Evolutionary conservation across 2,888 invertebrate species (phyloP), one percentile per base, ranked within the genome.

Genomic region (Lasioglossum morio): DNA sequence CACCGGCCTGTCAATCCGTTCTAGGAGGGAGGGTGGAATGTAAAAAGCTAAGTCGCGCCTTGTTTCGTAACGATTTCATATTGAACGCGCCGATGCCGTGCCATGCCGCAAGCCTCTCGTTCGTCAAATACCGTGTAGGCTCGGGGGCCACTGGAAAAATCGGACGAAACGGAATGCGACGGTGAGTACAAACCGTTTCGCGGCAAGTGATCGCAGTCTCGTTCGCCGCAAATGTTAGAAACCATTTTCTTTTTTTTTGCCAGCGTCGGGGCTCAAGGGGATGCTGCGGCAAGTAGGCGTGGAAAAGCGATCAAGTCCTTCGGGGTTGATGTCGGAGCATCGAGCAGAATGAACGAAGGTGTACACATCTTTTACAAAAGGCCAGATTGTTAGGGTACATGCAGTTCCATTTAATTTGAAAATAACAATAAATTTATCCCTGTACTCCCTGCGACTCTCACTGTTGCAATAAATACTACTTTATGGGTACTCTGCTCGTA

Each of bases 1-100:
- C 82, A 72, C 66, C 73, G 69, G 46, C 30, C 81, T 84, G 85
- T 86, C 86, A 86, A 79, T 77, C 46, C 30, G 34, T n/a, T 23
- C 34, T n/a, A 40, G 63, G 30, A 53, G 34, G 37, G 76, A 72
- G 79, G 78, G 73, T 77, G 82, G 82, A 84, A 76, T 81, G 81
- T 34, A 72, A 78, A 72, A 76, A 73, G 30, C 40, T 8, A 34
- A 77, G 75, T 85, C 73, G 85, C 85, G 72, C 76, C 77, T 76
- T 70, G 69, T 84, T 85, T 79, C 75, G 72, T 63, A 85, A 85
- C 53, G 27, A 30, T 57, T 66, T 69, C 30, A 57, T 27, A 37
- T 72, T 60, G 27, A 77, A 48, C 40, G 60, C 60, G 30, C 30
- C 66, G 53, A 19, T 48, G 73, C 40, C 48, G 27, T 70, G 66